phyloP scores from a whole-genome alignment of 2,888 invertebrate species.

The Drosophila parthenogenetica region DNA sequence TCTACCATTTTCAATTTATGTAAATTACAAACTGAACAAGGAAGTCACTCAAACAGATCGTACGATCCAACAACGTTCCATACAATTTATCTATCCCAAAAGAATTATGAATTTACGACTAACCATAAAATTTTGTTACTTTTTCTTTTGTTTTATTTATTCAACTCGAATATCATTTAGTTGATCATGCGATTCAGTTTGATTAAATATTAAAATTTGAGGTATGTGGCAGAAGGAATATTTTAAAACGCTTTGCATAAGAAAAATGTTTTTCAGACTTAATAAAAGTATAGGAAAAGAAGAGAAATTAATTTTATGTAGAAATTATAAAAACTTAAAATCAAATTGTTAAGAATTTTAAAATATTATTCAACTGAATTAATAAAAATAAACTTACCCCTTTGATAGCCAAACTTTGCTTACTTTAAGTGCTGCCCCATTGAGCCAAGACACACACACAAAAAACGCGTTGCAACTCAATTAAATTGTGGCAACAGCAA shows the following conservation, averaged over 20 bases:
- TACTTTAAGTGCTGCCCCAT: slow-evolving; percentile 12
- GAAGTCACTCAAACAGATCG: slow-evolving; percentile 66
- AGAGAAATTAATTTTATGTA: too few species aligned
- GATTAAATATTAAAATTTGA: not conserved
- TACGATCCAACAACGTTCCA: slow-evolving; percentile 17
- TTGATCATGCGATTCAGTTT: slow-evolving; percentile 4
- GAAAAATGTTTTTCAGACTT: too few species aligned
- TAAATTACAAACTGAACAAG: slow-evolving; percentile 72
- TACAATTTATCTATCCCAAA: slow-evolving; percentile 44
- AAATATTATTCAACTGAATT: too few species aligned
- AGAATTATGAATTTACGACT: slow-evolving; percentile 77
- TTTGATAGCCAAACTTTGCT: slow-evolving; percentile 2
- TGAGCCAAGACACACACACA: slow-evolving; percentile 24
- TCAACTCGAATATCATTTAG: slow-evolving; percentile 29
- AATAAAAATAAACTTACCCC: too few species aligned
- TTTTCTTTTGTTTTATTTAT: slow-evolving; percentile 38
- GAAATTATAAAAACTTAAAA: too few species aligned
- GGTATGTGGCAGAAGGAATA: too few species aligned
- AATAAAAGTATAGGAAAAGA: too few species aligned
- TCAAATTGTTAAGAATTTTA: too few species aligned
- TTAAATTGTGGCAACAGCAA: slow-evolving; percentile 45
- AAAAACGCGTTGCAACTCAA: slow-evolving; percentile 35
- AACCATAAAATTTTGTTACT: slow-evolving; percentile 34
- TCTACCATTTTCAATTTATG: slow-evolving; percentile 73
- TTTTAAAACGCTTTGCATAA: too few species aligned